These are phyloP conservation scores for Dromaius novaehollandiae DNA, from an alignment of 2,113 vertebrate species.

Conservation along the genomic window DNA sequence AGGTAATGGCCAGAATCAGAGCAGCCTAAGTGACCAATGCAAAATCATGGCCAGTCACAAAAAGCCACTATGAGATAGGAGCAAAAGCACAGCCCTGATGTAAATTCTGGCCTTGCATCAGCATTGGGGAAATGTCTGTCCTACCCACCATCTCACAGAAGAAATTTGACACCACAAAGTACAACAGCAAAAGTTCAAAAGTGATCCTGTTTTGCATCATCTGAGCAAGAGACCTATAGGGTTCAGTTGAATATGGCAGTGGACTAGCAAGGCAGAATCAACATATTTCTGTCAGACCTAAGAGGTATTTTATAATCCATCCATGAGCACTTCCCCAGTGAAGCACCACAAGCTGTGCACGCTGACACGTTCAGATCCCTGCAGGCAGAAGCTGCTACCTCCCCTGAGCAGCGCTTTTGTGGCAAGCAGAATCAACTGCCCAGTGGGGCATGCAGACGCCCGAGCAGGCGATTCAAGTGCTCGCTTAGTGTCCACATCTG, in stretches of 20 bases:
- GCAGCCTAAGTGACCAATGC: neutral
- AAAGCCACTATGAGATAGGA: neutral
- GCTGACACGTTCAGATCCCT: too few species aligned
- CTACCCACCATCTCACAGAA: neutral
- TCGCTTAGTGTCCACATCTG: too few species aligned
- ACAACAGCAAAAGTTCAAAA: neutral
- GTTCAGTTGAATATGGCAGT: too few species aligned
- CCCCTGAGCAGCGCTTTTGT: too few species aligned
- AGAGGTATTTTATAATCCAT: neutral
- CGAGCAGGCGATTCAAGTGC: too few species aligned
- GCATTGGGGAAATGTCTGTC: neutral
- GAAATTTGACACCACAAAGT: neutral
- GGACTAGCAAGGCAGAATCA: neutral
- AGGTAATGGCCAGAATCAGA: neutral
- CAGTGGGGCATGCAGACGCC: too few species aligned
- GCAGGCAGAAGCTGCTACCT: too few species aligned
- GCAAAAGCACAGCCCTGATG: neutral
- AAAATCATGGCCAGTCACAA: neutral
- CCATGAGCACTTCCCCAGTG: too few species aligned
- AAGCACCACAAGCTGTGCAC: too few species aligned
- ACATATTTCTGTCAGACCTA: neutral
- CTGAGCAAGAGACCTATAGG: neutral
- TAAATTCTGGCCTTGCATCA: neutral
- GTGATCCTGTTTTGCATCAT: neutral
- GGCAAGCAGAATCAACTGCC: too few species aligned